A percentile compares a stretch with the other conserved stretches of the same genome.
phyloP scores from a whole-genome alignment of 1,140 invertebrate genomes.

The Caerostris extrusa region DNA sequence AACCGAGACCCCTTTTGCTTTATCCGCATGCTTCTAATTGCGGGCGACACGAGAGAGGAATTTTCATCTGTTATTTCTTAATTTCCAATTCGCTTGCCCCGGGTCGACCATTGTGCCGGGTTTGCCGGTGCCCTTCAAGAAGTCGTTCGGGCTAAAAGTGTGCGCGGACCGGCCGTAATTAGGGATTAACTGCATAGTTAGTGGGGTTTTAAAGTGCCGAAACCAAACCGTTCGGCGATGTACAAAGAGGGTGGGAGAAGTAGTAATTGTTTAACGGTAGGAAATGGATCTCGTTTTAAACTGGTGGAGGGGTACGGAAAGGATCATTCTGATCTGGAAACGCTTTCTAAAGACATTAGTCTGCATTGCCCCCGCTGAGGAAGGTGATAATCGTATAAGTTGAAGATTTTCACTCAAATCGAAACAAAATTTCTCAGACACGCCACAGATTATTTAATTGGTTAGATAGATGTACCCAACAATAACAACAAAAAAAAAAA shows the following conservation, averaged over 20 bases:
- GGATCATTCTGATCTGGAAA: background rate
- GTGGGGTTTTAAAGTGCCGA: constrained; percentile 38
- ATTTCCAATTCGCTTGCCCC: constrained; percentile 66
- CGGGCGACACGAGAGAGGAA: background rate
- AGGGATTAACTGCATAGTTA: constrained; percentile 22
- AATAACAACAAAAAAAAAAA: too few species aligned
- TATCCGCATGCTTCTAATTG: too few species aligned
- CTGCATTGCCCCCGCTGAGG: background rate
- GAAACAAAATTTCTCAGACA: background rate
- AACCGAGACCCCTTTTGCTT: too few species aligned
- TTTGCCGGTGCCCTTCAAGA: constrained; percentile 1
- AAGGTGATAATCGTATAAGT: background rate
- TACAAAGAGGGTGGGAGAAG: background rate
- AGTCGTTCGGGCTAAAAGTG: constrained; percentile 31
- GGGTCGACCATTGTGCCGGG: constrained; percentile 11
- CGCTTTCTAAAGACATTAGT: background rate
- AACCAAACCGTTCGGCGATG: constrained; percentile 33
- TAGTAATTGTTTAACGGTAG: constrained; percentile 32
- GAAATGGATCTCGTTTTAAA: background rate
- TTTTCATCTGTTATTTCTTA: constrained; percentile 73
- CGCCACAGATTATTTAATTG: background rate
- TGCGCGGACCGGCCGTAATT: background rate
- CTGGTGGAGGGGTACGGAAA: background rate
- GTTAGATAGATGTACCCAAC: background rate
- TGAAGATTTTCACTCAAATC: background rate